Conservation (phyloP, 2,888 invertebrate genomes). For the Lordiphosa fenestrarum region DNA sequence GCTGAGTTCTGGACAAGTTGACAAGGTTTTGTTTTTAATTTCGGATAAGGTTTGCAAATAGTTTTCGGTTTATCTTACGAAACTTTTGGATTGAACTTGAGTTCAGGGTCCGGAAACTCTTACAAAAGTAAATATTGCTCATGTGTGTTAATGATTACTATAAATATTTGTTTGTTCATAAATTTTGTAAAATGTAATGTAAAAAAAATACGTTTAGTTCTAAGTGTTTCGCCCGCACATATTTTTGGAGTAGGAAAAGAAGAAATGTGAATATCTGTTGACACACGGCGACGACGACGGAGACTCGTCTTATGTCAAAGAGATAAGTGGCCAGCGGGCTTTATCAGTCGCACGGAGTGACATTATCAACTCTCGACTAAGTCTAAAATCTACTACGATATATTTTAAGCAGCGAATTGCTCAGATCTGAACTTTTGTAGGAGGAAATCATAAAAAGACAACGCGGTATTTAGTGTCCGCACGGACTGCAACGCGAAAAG, state of each 20-base stretch:
- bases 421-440: conserved; percentile 55
- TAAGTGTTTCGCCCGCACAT: conserved; percentile 8
- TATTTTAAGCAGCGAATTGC: conserved; percentile 54
- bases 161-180: conserved; percentile 33
- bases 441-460: conserved; percentile 46
- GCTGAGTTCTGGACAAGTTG: conserved; percentile 3
- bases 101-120: conserved; percentile 49
- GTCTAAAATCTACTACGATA: conserved; percentile 55
- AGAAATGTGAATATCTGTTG: conserved; percentile 1
- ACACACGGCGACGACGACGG: conserved; percentile 9
- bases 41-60: background rate
- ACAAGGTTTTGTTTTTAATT: background rate
- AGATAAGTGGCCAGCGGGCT: conserved; percentile 45
- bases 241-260: conserved; percentile 16
- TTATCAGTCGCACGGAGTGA: conserved; percentile 52
- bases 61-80: conserved; percentile 5
- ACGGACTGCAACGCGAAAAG: conserved; percentile 50
- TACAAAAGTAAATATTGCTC: no score
- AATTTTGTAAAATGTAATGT: conserved; percentile 25
- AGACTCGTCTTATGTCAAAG: conserved; percentile 31
- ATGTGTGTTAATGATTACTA: conserved; percentile 1
- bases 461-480: conserved; percentile 45
- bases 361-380: conserved; percentile 63
- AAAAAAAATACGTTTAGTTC: background rate
- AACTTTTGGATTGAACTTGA: conserved; percentile 46